A percentile compares a stretch with the other conserved stretches of the same genome.
Evolutionary conservation across 2,888 invertebrate genomes (phyloP).

Genomic region (Oxytorus armatus): DNA sequence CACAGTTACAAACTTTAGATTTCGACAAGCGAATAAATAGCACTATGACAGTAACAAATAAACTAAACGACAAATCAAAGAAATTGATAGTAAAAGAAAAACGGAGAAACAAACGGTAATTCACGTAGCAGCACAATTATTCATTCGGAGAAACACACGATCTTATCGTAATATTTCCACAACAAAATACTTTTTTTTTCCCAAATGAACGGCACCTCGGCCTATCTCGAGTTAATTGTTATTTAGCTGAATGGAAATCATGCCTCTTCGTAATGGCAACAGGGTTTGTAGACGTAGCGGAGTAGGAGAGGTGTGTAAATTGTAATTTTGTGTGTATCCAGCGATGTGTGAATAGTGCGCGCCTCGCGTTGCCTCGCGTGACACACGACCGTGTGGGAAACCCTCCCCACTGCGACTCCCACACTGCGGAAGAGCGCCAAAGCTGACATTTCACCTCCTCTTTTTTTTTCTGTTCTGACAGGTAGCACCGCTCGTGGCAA

Average conservation of each 20-base stretch:
- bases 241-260: slow-evolving; percentile 28
- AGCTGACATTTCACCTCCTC: slow-evolving; percentile 28
- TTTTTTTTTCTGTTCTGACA: neutral
- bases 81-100: slow-evolving; percentile 6
- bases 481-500: neutral
- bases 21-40: slow-evolving; percentile 13
- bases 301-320: slow-evolving; percentile 46
- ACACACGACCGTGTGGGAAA: slow-evolving; percentile 33
- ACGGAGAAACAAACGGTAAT: slow-evolving; percentile 33
- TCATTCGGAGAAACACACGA: slow-evolving; percentile 6
- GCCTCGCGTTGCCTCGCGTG: too few relatives aligned
- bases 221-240: slow-evolving; percentile 19
- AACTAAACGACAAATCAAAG: slow-evolving; percentile 29
- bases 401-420: slow-evolving; percentile 35
- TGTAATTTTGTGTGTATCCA: slow-evolving; percentile 38
- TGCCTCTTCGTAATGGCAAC: slow-evolving; percentile 38
- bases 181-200: slow-evolving; percentile 25
- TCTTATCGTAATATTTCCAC: neutral
- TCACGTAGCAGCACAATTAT: slow-evolving; percentile 15
- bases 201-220: neutral
- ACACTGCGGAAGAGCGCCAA: slow-evolving; percentile 26
- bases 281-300: slow-evolving; percentile 5
- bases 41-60: slow-evolving; percentile 4
- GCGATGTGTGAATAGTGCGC: slow-evolving; percentile 48
- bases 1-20: slow-evolving; percentile 14